Percentiles rank a stretch among this genome's conserved stretches.
Evolutionary conservation across 2,797 vertebrate genomes (phyloP).

Genomic region (Nothura maculosa): DNA sequence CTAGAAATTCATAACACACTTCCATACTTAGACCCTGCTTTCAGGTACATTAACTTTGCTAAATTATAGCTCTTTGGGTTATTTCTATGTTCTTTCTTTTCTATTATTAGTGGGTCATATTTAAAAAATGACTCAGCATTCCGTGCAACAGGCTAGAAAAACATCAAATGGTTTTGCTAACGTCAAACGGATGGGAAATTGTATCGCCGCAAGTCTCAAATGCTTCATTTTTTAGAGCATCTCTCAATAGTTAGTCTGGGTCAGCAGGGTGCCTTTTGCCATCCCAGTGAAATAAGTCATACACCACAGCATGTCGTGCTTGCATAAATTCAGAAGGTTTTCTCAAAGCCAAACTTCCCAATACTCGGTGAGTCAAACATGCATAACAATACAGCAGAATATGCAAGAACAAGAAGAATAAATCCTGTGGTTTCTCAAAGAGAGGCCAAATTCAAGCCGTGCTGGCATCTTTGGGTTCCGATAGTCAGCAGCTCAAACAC

Average conservation of each 20-base stretch:
- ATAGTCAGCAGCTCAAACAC: not conserved
- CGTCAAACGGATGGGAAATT: not conserved
- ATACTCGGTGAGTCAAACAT: not conserved
- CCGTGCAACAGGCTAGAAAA: not conserved
- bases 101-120: not conserved
- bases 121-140: accelerated
- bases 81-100: not conserved
- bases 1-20: not conserved
- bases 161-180: not conserved
- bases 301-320: not conserved
- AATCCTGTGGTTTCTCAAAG: conserved; percentile 21
- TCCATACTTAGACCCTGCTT: accelerated
- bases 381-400: not conserved
- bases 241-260: not conserved
- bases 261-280: conserved; percentile 16
- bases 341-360: conserved; percentile 6
- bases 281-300: conserved; percentile 40
- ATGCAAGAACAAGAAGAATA: not conserved
- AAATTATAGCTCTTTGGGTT: not conserved
- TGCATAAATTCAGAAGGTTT: conserved; percentile 22
- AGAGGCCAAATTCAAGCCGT: not conserved
- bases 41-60: not conserved
- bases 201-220: not conserved
- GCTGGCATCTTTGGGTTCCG: not conserved
- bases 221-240: not conserved